Conservation (phyloP, 2,113 vertebrate genomes). For the Dromas ardeola region DNA sequence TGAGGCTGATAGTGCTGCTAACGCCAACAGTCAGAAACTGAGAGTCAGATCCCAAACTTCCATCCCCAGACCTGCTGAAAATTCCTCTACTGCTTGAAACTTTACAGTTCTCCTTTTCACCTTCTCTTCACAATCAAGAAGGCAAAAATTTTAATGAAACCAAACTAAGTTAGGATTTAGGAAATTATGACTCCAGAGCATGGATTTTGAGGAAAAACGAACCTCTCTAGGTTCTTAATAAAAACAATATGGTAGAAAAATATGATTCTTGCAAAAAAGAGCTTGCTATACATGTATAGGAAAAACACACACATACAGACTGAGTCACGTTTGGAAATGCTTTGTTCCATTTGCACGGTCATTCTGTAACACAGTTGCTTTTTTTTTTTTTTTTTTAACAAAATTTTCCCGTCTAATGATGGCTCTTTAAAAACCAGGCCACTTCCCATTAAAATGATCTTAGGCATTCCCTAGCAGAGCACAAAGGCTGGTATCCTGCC, state of each 20-base stretch:
- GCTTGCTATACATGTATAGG: neutral
- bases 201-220: neutral
- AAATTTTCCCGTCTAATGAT: neutral
- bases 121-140: neutral
- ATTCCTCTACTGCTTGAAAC: neutral
- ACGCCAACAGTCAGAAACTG: neutral
- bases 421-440: neutral
- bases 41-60: neutral
- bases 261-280: neutral
- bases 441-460: neutral
- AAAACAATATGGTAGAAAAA: neutral
- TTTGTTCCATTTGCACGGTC: neutral
- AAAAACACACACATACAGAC: neutral
- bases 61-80: neutral
- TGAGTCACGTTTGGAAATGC: neutral
- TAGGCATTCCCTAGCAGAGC: neutral
- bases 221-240: neutral
- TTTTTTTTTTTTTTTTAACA: neutral
- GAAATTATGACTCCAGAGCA: neutral
- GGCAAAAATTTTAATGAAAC: neutral
- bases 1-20: neutral
- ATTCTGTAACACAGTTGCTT: neutral
- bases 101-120: neutral
- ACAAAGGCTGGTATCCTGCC: neutral
- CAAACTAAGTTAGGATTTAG: neutral